Evolutionary conservation across 2,888 invertebrate species (phyloP), one percentile per base, ranked within the genome.

Genomic region (Amphimallon solstitiale): DNA sequence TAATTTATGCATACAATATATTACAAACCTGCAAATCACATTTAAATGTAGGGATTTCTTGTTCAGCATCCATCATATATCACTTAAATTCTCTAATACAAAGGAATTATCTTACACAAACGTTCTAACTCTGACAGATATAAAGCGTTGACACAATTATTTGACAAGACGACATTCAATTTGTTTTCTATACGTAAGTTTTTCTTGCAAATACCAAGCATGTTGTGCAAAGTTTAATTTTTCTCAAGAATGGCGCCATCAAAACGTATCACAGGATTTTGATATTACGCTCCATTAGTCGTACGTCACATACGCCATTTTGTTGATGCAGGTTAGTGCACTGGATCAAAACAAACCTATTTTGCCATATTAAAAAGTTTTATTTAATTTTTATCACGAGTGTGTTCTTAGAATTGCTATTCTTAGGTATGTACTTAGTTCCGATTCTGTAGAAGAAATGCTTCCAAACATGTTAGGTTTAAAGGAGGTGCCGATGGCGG

Each of bases 1-100:
- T 40, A n/a, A 23, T 17, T 5, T 2, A 29, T n/a, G n/a, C n/a
- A n/a, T 37, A 37, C 37, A 38, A n/a, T n/a, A 62, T 64, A 65
- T 43, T 54, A 75, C 82, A 82, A 82, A 97, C 97, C 92, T 98
- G 98, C 71, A 98, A 86, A 82, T 98, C 98, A 82, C 98, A 94
- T 88, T 98, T 95, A 82, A 95, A 96, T 74, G 95, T 95, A 72
- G 95, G 96, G 88, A 95, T 93, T 85, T 94, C 92, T 80, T 87
- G 88, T 83, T 90, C 89, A 75, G 86, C 86, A 72, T 92, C 89
- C 91, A 92, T 92, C 68, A 43, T 70, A 29, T 29, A 60, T 21
- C 34, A 63, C 35, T 66, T 40, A 62, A 60, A 40, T 23, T 51
- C 62, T 66, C 48, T 7, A 66, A 63, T 23, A 15, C 12, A 34